phyloP scores from a whole-genome alignment of 1,140 invertebrate genomes.

The Leptopilina boulardi region DNA sequence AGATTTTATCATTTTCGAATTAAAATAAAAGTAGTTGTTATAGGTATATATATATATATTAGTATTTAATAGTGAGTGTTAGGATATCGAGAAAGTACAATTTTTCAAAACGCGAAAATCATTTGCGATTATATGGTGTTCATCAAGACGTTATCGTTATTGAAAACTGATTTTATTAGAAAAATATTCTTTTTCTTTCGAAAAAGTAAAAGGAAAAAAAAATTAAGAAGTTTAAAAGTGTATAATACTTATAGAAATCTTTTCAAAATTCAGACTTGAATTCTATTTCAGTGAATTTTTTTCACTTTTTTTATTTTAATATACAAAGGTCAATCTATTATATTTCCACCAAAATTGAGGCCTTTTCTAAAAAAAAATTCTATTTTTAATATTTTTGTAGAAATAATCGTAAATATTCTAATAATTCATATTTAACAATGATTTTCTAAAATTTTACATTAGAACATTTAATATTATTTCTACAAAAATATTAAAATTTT shows the following conservation, averaged over 20 bases:
- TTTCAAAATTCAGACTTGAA: neutral
- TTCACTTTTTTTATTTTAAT: neutral
- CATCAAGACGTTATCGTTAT: neutral
- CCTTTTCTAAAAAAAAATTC: too few relatives aligned
- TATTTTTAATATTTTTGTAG: too few relatives aligned
- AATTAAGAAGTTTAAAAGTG: neutral
- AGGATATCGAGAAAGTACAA: constrained; percentile 27
- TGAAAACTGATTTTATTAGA: neutral
- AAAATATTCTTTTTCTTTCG: neutral
- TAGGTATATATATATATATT: neutral
- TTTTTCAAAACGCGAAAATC: neutral
- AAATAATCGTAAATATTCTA: too few relatives aligned
- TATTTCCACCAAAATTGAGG: too few relatives aligned
- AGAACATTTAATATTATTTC: too few relatives aligned
- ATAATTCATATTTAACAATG: too few relatives aligned
- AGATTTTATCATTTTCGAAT: constrained; percentile 26
- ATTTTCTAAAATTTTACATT: too few relatives aligned
- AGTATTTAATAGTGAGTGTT: constrained; percentile 22
- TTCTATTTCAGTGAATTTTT: neutral
- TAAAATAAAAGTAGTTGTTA: neutral
- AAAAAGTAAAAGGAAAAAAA: neutral
- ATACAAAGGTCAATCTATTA: neutral
- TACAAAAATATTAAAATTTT: too few relatives aligned
- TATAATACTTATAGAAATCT: neutral
- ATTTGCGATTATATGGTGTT: neutral